Conservation (phyloP, 2,888 invertebrate species). For the Drosophila austrosaltans region DNA sequence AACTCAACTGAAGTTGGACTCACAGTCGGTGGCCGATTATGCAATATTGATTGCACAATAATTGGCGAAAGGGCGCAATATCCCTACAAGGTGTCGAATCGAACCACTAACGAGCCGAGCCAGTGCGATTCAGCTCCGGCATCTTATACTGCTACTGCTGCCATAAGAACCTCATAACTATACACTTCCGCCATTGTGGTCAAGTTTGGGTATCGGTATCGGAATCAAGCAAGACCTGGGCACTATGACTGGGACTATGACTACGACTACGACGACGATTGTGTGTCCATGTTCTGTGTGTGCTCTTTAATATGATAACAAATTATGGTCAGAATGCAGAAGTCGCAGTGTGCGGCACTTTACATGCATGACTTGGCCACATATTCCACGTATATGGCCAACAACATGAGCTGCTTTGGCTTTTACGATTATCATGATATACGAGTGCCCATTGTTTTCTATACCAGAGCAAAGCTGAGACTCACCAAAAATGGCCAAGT, state of each 20-base stretch:
- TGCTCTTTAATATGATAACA: conserved; percentile 79
- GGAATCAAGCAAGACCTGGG: conserved; percentile 28
- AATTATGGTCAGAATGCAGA: conserved; percentile 74
- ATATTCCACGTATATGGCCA: conserved; percentile 64
- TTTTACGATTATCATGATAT: conserved; percentile 80
- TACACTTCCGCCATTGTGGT: conserved; percentile 69
- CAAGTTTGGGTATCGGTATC: conserved; percentile 44
- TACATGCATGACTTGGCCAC: conserved; percentile 44
- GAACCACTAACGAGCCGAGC: conserved; percentile 71
- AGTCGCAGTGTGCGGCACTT: conserved; percentile 65
- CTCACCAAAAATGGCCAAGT: conserved; percentile 71
- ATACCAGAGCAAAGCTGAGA: conserved; percentile 50
- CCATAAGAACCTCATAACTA: conserved; percentile 52
- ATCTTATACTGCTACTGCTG: background rate
- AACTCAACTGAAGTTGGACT: background rate
- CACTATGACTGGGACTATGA: background rate
- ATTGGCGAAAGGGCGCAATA: conserved; percentile 74
- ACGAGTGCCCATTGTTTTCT: conserved; percentile 78
- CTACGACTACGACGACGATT: background rate
- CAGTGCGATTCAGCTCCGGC: conserved; percentile 36
- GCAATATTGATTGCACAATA: conserved; percentile 77
- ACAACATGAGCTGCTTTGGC: conserved; percentile 59
- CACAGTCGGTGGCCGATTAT: conserved; percentile 59
- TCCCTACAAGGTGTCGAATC: conserved; percentile 74
- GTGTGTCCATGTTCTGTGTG: conserved; percentile 47